A percentile compares a stretch with the other conserved stretches of the same genome.
Evolutionary conservation across 2,113 vertebrate species (phyloP).

Genomic region (Beaufortia kweichowensis): DNA sequence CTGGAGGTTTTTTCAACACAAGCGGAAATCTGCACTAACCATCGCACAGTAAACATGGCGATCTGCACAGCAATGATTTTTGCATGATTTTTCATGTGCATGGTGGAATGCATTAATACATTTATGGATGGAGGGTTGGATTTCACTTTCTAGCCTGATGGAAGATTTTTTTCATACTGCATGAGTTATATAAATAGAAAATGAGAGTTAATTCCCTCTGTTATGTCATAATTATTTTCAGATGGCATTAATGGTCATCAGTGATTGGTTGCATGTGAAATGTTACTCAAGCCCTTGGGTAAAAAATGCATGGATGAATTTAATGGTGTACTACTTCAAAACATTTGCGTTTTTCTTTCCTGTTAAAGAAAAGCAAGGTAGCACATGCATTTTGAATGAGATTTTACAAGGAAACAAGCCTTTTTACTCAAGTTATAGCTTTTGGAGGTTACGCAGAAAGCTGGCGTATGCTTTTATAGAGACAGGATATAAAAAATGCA

Average conservation of each 20-base stretch:
- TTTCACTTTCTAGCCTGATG: neutral
- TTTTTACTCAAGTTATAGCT: constrained; percentile 1
- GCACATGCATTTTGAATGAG: constrained; percentile 27
- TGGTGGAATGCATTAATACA: neutral
- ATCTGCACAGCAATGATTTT: neutral
- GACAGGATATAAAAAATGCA: constrained; percentile 24
- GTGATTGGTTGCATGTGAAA: constrained; percentile 12
- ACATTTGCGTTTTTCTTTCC: neutral
- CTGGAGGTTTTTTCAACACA: neutral
- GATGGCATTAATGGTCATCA: neutral
- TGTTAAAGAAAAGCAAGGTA: constrained; percentile 1
- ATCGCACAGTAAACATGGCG: no score
- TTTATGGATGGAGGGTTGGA: neutral
- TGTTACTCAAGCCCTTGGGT: constrained; percentile 9
- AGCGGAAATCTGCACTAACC: no score
- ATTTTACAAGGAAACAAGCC: neutral
- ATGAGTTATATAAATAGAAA: neutral
- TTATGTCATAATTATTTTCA: neutral
- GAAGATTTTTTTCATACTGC: neutral
- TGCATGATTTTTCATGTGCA: neutral
- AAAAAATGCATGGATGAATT: neutral
- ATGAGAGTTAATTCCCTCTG: neutral
- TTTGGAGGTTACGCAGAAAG: constrained; percentile 2
- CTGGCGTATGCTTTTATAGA: neutral
- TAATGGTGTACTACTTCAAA: neutral